phyloP scores from a whole-genome alignment of 2,888 invertebrate genomes.

The Clistopyga incitator region DNA sequence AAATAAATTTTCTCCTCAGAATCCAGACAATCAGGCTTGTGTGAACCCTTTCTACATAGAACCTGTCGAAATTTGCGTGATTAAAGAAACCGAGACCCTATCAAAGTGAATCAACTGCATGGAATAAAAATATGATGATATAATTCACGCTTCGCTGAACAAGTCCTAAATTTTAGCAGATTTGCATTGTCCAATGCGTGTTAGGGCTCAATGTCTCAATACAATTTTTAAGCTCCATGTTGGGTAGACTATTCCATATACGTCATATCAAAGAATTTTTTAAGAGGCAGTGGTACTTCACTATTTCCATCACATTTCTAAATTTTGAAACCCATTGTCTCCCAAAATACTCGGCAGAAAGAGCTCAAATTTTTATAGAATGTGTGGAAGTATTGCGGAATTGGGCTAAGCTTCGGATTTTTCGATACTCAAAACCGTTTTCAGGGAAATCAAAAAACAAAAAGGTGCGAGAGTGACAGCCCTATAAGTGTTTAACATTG shows the following conservation, averaged over 20 bases:
- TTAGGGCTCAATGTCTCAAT: not conserved
- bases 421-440: too few relatives aligned
- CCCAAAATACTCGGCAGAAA: too few relatives aligned
- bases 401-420: too few relatives aligned
- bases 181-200: conserved; percentile 16
- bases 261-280: too few relatives aligned
- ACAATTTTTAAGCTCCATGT: not conserved
- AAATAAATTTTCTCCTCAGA: conserved; percentile 55
- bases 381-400: too few relatives aligned
- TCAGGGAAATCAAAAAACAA: too few relatives aligned
- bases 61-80: not conserved
- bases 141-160: conserved; percentile 51
- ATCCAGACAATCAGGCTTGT: conserved; percentile 43
- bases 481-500: too few relatives aligned
- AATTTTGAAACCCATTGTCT: too few relatives aligned
- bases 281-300: too few relatives aligned
- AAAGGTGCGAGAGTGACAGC: too few relatives aligned
- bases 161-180: conserved; percentile 36
- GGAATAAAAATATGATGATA: conserved; percentile 7
- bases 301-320: too few relatives aligned
- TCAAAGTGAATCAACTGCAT: not conserved
- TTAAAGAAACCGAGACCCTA: conserved; percentile 1
- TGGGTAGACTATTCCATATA: not conserved
- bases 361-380: too few relatives aligned
- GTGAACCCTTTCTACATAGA: conserved; percentile 7